These are phyloP conservation scores for Hoplostethus atlanticus DNA, from an alignment of 2,797 vertebrate genomes.

Conservation along the genomic window DNA sequence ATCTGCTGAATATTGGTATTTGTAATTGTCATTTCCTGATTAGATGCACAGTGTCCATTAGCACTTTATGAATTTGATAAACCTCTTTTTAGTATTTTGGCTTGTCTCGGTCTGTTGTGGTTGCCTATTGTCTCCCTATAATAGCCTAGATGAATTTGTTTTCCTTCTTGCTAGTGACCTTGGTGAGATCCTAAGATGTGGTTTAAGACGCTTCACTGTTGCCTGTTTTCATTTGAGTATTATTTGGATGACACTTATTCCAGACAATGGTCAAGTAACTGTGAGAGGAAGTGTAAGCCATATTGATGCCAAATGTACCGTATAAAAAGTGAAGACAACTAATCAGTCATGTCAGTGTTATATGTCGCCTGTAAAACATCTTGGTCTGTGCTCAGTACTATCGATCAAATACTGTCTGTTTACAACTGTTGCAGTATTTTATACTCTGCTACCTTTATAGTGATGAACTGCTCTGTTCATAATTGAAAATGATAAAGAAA, in stretches of 20 bases:
- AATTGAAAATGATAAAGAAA: slow-evolving; percentile 22
- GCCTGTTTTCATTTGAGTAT: slow-evolving; percentile 28
- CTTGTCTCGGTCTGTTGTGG: slow-evolving; percentile 57
- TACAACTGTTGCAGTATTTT: slow-evolving; percentile 71
- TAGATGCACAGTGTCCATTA: slow-evolving; percentile 65
- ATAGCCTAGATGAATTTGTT: slow-evolving; percentile 38
- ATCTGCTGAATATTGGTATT: slow-evolving; percentile 19
- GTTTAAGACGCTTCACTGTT: slow-evolving; percentile 23
- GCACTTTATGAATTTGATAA: slow-evolving; percentile 69
- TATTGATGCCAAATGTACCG: slow-evolving; percentile 71
- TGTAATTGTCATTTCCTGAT: slow-evolving; percentile 39
- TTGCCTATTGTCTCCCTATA: slow-evolving; percentile 54
- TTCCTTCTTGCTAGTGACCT: slow-evolving; percentile 25
- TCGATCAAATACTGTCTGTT: slow-evolving; percentile 50
- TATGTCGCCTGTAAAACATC: slow-evolving; percentile 25
- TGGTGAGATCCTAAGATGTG: slow-evolving; percentile 25
- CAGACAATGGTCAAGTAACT: slow-evolving; percentile 37
- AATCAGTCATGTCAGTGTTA: slow-evolving; percentile 64
- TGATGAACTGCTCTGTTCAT: slow-evolving; percentile 44
- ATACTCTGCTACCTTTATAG: slow-evolving; percentile 70
- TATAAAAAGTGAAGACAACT: slow-evolving; percentile 11
- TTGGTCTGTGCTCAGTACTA: slow-evolving; percentile 51
- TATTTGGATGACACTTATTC: slow-evolving; percentile 20
- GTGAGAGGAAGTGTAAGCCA: slow-evolving; percentile 79
- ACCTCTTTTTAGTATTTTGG: slow-evolving; percentile 35